Evolutionary conservation across 1,140 invertebrate species (phyloP).

Genomic region (Epicauta chinensis): DNA sequence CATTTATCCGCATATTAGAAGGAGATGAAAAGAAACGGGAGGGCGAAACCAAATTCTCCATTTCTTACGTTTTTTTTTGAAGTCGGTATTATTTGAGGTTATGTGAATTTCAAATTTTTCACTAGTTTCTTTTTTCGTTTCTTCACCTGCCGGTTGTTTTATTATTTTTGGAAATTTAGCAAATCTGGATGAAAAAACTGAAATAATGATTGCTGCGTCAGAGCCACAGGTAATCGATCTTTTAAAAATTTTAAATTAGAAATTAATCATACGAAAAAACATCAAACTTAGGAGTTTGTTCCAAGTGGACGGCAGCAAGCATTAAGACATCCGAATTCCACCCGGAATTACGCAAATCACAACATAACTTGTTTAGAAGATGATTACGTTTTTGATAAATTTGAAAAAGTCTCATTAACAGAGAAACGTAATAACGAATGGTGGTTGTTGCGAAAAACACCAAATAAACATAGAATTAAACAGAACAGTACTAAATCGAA

Average conservation of each 20-base stretch:
- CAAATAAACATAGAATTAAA: constrained; percentile 3
- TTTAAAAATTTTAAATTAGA: constrained; percentile 21
- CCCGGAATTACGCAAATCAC: constrained; percentile 40
- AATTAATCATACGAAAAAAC: constrained; percentile 1
- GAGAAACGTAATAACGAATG: constrained; percentile 56
- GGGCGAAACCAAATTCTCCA: no score
- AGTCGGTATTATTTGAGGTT: no score
- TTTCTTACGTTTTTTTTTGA: no score
- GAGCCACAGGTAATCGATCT: constrained; percentile 74
- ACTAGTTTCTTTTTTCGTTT: no score
- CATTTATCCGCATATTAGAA: no score
- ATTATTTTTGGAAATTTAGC: constrained; percentile 18
- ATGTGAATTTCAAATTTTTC: no score
- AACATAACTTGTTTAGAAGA: constrained; percentile 36
- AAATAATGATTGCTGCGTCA: constrained; percentile 72
- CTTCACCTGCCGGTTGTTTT: no score
- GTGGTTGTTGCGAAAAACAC: constrained; percentile 59
- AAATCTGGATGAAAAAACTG: constrained; percentile 73
- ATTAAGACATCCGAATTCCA: constrained; percentile 65
- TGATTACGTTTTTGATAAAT: constrained; percentile 58
- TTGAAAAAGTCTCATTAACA: constrained; percentile 66
- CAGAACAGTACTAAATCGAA: constrained; percentile 2
- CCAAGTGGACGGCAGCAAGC: constrained; percentile 80
- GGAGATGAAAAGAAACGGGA: no score
- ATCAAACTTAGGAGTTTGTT: constrained; percentile 76